Evolutionary conservation across 2,113 vertebrate genomes (phyloP), one percentile per base, ranked within the genome.

Genomic region (Chlorodrepanis virens): DNA sequence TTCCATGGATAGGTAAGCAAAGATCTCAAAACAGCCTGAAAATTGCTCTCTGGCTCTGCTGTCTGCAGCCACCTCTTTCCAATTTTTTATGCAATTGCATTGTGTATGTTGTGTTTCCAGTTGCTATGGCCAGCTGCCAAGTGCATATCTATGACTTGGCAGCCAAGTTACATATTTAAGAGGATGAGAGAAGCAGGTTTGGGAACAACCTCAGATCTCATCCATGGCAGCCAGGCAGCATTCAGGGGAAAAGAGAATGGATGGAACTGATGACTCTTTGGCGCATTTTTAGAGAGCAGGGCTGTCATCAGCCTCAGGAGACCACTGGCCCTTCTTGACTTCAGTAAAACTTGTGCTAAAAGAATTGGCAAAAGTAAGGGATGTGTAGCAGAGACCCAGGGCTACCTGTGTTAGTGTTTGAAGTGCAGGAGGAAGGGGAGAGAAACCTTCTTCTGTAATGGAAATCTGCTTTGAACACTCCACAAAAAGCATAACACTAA

Each of bases 41-140:
- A 92, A 88, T 49, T 57, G 65, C 39, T 19, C n/a, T 83, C 72
- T 65, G 75, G 49, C 67, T 52, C 37, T 33, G 50, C 39, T 81
- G 35, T 86, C 75, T 47, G 15, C 75, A 75, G 42, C 50, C 53
- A 75, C 29, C 42, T 83, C 67, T 75, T 39, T 65, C 75, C 19
- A n/a, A 7, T 68, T 63, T 50, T 70, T 80, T 29, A 65, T 76
- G 70, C 70, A 91, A 83, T n/a, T 31, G 8, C 31, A 47, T 78
- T 93, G 88, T 92, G 88, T 94, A 84, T 47, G 76, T 92, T 96
- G 70, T 95, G 90, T 93, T 96, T 95, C 42, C 81, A 75, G 94
- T 95, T 96, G 96, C 91, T 96, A 94, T 33, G 77, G 94, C 86
- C 10, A 22, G 79, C 82, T 96, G 96, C 95, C 97, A 96, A 95